Conservation (phyloP, 1,140 invertebrate genomes). For the Macrobrachium rosenbergii region DNA sequence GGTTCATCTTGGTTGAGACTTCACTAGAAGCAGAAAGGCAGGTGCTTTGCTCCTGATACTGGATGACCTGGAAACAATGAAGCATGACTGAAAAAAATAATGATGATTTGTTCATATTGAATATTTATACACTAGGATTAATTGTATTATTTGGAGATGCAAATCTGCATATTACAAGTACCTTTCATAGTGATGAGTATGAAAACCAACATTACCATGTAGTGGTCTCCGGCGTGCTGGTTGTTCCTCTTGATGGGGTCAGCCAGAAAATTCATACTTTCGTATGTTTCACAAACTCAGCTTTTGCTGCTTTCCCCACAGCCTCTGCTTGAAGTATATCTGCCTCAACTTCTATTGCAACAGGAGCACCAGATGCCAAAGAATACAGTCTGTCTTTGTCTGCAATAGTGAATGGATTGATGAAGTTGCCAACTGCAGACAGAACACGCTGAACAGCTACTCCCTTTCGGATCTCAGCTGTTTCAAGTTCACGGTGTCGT, state of each 20-base stretch:
- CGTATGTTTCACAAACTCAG: neutral
- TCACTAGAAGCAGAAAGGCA: slow-evolving; percentile 10
- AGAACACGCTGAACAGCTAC: slow-evolving; percentile 18
- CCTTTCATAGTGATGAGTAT: slow-evolving; percentile 25
- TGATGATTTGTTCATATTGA: no score
- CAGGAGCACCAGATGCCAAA: slow-evolving; percentile 24
- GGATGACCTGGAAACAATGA: slow-evolving; percentile 6
- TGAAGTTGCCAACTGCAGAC: neutral
- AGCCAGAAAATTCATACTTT: neutral
- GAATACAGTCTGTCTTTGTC: slow-evolving; percentile 18
- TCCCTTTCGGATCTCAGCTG: neutral
- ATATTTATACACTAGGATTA: no score
- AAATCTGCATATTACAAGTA: no score
- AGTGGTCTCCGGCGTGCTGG: neutral
- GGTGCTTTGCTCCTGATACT: slow-evolving; percentile 21
- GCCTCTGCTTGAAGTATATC: slow-evolving; percentile 16
- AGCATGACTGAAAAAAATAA: neutral
- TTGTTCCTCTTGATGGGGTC: slow-evolving; percentile 14
- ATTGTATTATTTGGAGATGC: no score
- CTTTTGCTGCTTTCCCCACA: slow-evolving; percentile 10
- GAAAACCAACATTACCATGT: neutral
- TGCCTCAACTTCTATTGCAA: neutral
- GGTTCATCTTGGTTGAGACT: slow-evolving; percentile 17
- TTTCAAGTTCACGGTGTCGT: slow-evolving; percentile 19
- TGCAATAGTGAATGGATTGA: slow-evolving; percentile 28